Conservation (phyloP, 2,797 vertebrate species). For the Oryzias sinensis region DNA sequence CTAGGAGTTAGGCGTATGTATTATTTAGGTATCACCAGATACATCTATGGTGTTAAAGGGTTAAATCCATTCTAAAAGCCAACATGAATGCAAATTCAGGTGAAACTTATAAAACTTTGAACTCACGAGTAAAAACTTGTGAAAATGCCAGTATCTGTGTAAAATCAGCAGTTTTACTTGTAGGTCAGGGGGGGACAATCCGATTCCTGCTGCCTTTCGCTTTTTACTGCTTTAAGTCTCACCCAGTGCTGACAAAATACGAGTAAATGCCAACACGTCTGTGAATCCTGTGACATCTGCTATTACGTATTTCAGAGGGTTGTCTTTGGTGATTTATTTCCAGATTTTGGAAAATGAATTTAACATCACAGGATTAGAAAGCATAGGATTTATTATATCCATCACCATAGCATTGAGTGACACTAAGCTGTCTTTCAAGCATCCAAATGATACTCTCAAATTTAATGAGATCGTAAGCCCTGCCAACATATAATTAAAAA, state of each 20-base stretch:
- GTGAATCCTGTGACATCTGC: constrained; percentile 66
- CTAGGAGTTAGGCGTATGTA: too few relatives aligned
- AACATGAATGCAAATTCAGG: too few relatives aligned
- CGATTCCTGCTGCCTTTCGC: constrained; percentile 27
- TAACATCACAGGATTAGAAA: constrained; percentile 80
- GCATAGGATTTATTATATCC: constrained; percentile 76
- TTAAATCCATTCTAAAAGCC: too few relatives aligned
- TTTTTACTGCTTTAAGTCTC: constrained; percentile 54
- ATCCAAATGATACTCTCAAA: constrained; percentile 76
- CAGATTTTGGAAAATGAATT: constrained; percentile 79
- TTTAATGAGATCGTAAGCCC: constrained; percentile 83
- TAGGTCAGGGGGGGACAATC: constrained; percentile 25
- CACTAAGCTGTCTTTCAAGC: constrained; percentile 82
- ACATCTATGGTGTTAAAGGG: too few relatives aligned
- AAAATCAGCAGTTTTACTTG: constrained; percentile 5
- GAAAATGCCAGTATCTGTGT: not conserved
- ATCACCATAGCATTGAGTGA: constrained; percentile 74
- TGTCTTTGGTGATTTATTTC: constrained; percentile 76
- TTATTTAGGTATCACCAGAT: too few relatives aligned
- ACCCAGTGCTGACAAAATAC: constrained; percentile 68
- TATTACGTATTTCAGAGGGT: constrained; percentile 72
- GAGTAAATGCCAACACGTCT: constrained; percentile 66
- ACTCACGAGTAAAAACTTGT: too few relatives aligned
- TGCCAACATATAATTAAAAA: constrained; percentile 84
- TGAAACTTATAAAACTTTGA: too few relatives aligned